phyloP scores from a whole-genome alignment of 2,888 invertebrate genomes.

The Diogma glabrata region DNA sequence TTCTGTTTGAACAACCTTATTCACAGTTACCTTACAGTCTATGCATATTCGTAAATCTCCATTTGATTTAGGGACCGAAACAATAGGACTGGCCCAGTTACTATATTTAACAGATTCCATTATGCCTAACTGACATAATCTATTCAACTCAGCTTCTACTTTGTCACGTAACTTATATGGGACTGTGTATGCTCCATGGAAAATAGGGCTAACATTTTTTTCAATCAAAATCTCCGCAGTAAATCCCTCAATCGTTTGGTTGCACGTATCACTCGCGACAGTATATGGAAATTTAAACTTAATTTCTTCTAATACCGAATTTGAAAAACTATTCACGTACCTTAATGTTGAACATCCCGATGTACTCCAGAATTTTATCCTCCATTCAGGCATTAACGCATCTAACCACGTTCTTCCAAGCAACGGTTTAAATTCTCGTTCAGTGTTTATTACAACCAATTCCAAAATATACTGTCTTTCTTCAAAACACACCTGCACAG shows the following conservation, averaged over 20 bases:
- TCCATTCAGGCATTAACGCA: not conserved
- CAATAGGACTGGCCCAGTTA: slow-evolving; percentile 23
- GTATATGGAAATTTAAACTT: not conserved
- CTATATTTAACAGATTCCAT: slow-evolving; percentile 16
- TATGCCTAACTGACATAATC: slow-evolving; percentile 15
- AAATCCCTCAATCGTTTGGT: not conserved
- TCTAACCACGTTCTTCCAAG: not conserved
- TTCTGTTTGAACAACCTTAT: slow-evolving; percentile 14
- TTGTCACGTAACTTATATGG: slow-evolving; percentile 12
- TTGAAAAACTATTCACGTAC: no score
- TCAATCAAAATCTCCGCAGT: not conserved
- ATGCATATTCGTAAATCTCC: no score
- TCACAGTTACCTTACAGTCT: slow-evolving; percentile 23
- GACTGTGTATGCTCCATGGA: no score
- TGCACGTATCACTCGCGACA: not conserved
- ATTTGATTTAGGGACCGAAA: slow-evolving; percentile 23
- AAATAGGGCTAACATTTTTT: no score
- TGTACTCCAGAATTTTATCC: not conserved
- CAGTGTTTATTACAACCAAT: not conserved
- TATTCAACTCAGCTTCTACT: slow-evolving; percentile 18
- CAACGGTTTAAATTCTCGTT: not conserved
- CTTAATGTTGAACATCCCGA: not conserved
- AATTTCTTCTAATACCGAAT: not conserved
- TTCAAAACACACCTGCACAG: not conserved
- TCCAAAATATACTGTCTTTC: not conserved